Evolutionary conservation across 2,888 invertebrate genomes (phyloP), one percentile per base, ranked within the genome.

Genomic region (Aporophyla lueneburgensis): DNA sequence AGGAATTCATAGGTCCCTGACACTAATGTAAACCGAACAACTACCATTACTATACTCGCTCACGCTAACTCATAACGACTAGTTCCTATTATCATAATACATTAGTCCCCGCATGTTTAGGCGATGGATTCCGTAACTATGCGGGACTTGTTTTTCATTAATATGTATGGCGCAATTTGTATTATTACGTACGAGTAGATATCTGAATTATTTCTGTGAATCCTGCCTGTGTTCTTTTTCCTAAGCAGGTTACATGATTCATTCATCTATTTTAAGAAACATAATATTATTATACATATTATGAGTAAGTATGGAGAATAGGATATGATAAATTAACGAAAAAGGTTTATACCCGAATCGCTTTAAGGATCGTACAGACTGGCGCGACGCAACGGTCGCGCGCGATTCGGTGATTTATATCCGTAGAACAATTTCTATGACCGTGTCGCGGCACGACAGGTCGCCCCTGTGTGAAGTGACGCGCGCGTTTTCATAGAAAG

Each of bases 31-130:
- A 56, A 58, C 40, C 10, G 53, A 21, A 58, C n/a, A 61, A 59
- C 61, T 51, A 27, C 21, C 54, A 40, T 21, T 54, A 56, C 21
- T 43, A 51, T 56, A 27, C 56, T 62, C 49, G 49, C 33, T 61
- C 56, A 62, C 6, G 58, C 16, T 24, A 59, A 59, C 46, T 66
- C 56, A 27, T 71, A 82, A 66, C 33, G 56, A 71, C 67, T 71
- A 27, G 67, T 67, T 78, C 49, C 27, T 71, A 85, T 71, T 83
- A 73, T n/a, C 78, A 71, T 86, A 74, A 54, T 74, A 58, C 54
- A 72, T 46, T 66, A 74, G 73, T 76, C 85, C 85, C 82, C 76
- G 72, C 83, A 83, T 83, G 62, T 70, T 59, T 85, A 51, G 51
- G 49, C 70, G 49, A 62, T 53, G 61, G 33, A 82, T 83, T 82